Base-by-base conservation (phyloP, 2,888 invertebrate genomes). In the Pachycephus smyrnensis region DNA sequence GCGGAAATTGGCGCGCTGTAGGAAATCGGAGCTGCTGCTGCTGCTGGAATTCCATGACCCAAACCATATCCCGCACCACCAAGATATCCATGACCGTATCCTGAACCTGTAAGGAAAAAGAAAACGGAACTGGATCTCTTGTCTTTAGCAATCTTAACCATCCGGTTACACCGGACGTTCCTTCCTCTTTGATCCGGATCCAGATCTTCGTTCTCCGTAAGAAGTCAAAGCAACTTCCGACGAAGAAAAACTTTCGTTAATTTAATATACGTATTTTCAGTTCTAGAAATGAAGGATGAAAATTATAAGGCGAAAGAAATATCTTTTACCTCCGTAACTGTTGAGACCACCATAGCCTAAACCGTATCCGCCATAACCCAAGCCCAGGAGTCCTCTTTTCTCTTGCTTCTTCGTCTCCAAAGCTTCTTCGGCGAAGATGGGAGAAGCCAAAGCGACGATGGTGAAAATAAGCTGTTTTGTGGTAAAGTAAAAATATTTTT, bases 331-430 rank as follows among this genome's bases (percentile, higher is more conserved):
- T 12, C 84, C 81, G 30, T 80, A 82, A 73, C 76, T 80, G 31
- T 79, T 81, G 37, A 77, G 73, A 23, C 79, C 78, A 23, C 75
- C 82, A 75, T 82, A 81, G 76, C 77, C 77, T 55, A 55, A 23
- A 23, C 55, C 55, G 55, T 55, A 55, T 73, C 79, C 78, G 15
- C 85, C 84, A 76, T 86, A 86, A 71, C 85, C 88, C n/a, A 86
- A 76, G 35, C 83, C 82, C 37, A 81, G 75, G 40, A 86, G 73
- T 68, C 88, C 89, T 82, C 89, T 80, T 73, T 89, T 89, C 11
- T 89, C 88, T 15, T 86, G 83, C 76, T 80, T 86, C 79, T 88
- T 89, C 11, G 82, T 76, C 32, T 85, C 88, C 3, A 80, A 68
- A 32, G 79, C 80, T 76, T 85, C 88, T 73, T 88, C 85, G 31